Base-by-base conservation (phyloP, 1,140 invertebrate species). In the Drosophila pandora region DNA sequence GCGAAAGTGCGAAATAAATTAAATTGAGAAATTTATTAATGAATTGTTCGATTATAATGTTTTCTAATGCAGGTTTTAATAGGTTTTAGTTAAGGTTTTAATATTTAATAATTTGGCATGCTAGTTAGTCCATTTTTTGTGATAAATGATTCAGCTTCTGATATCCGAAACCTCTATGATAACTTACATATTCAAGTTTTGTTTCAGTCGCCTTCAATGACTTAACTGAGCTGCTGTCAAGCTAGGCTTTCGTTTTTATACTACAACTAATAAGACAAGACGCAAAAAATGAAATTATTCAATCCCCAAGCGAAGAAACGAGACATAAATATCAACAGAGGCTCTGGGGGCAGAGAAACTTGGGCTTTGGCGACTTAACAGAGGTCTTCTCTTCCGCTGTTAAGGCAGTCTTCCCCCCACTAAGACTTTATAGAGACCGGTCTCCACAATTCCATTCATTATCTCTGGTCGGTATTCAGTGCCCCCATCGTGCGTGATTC, bases 21-120 rank as follows among this genome's bases (percentile, higher is more conserved):
- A 23, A 68, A 87, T 81, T 81, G 70, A 78, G 60, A 37, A 75
- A 75, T 25, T n/a, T 22, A 87, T 81, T 85, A 85, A 37, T 78
- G 59, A 64, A 34, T 32, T 17, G 13, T 71, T 56, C 8, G 13
- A 32, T 64, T 52, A 10, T 6, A 12, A 17, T 17, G 17, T 17
- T 17, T 17, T 17, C 17, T 17, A 17, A 17, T 17, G 17, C 17
- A 17, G 17, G 17, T 17, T 17, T 17, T 43, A 6, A 43, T 13
- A 21, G 3, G 13, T 43, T 43, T 43, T 28, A 28, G 25, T 43
- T 7, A 13, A 13, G n/a, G n/a, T 41, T 41, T n/a, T 25, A 25
- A 25, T 3, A 25, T 25, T 25, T 25, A 6, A 28, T 6, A 28
- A 28, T 7, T 1, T 7, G 5, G 25, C 25, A 28, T 28, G 25